These are phyloP conservation scores for Vespertilio murinus DNA, from an alignment of 2,797 vertebrate species.

Conservation along the genomic window DNA sequence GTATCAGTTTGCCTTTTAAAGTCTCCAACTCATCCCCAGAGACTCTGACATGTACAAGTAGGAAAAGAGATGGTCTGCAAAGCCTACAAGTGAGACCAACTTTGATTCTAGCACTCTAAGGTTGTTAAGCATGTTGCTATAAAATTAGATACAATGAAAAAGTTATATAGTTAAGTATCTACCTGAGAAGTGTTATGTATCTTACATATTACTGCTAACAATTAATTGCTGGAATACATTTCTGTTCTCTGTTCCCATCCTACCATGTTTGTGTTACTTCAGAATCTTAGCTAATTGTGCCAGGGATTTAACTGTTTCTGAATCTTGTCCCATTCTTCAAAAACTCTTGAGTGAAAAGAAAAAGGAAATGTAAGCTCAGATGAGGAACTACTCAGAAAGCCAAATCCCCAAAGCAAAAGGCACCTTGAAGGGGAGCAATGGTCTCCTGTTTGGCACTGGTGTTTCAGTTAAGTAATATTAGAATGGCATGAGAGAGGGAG, in stretches of 20 bases:
- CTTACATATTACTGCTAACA: not conserved
- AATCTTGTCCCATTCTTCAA: not conserved
- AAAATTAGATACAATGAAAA: not conserved
- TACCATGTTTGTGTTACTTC: slow-evolving; percentile 9
- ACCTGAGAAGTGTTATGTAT: slow-evolving; percentile 6
- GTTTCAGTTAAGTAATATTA: not conserved
- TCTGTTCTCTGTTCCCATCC: not conserved
- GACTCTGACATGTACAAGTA: not conserved
- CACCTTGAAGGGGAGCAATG: not conserved
- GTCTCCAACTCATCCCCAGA: not conserved
- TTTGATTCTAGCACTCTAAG: not conserved
- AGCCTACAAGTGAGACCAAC: slow-evolving; percentile 9
- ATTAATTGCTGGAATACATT: not conserved
- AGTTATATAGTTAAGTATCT: not conserved
- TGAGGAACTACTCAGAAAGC: slow-evolving; percentile 10
- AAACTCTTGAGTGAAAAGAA: slow-evolving; percentile 9
- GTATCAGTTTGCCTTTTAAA: not conserved
- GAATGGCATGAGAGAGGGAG: not conserved
- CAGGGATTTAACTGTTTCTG: slow-evolving; percentile 21
- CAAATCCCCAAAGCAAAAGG: not conserved
- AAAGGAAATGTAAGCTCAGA: not conserved
- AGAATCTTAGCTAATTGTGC: not conserved
- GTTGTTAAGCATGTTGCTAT: not conserved
- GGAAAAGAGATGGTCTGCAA: not conserved
- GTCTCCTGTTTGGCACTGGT: not conserved